Evolutionary conservation across 2,888 invertebrate species (phyloP), one percentile per base, ranked within the genome.

Genomic region (Hypercompe scribonia): DNA sequence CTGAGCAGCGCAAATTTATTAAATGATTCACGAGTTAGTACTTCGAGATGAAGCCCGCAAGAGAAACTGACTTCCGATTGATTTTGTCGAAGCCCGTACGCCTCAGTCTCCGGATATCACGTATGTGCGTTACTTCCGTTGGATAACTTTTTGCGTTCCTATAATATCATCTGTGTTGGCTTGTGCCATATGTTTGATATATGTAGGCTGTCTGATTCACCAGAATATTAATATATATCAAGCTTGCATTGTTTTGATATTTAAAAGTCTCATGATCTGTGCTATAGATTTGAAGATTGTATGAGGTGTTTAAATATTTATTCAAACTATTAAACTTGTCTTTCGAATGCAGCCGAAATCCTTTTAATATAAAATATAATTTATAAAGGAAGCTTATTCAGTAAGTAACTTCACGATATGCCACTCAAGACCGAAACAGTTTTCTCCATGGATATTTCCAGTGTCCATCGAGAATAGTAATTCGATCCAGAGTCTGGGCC

Each of bases 41-140:
- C 65, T 68, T 74, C 70, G 70, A 64, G 73, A 71, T 70, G 80
- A 84, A 86, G 79, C 82, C 78, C 79, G 68, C 81, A 81, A 84
- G 81, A 85, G 84, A 75, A 77, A 78, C 78, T 76, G 75, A 89
- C 89, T 90, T 91, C 92, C 92, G 92, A 92, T 90, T 84, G 84
- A 86, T 86, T 89, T 87, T 77, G 84, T 84, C 84, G 81, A 86
- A 85, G 86, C 88, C 86, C 84, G 86, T 86, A 86, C 78, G 82
- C 78, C 69, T 69, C 80, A 69, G 63, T 74, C 78, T 82, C 87
- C 91, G 93, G 93, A 93, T 90, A 90, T 92, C 93, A 93, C 93
- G 93, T 93, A 90, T 86, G 46, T 46, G 85, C 84, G 86, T 82
- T 79, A 85, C 92, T 93, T 93, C 93, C 92, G 84, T 86, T 87